Percentiles rank a stretch among this genome's conserved stretches.
These are phyloP conservation scores for Propithecus perrieri DNA, from an alignment of 2,797 vertebrate genomes.

Conservation along the genomic window DNA sequence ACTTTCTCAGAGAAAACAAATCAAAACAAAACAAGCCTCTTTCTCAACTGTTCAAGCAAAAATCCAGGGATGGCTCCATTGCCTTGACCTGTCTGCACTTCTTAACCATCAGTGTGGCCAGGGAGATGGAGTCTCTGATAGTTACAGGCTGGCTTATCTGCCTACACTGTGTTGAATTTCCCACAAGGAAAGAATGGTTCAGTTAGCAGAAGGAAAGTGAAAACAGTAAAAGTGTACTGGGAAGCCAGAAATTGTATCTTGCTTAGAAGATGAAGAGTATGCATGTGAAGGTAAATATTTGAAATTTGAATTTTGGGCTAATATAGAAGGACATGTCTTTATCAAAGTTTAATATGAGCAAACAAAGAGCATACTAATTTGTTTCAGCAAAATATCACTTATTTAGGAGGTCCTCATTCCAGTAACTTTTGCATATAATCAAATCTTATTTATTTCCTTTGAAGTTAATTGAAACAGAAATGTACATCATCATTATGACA, in stretches of 20 bases:
- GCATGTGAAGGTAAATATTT: constrained; percentile 2
- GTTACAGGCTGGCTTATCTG: neutral
- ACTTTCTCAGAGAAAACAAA: neutral
- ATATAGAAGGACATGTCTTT: neutral
- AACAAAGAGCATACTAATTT: neutral
- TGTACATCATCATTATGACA: neutral
- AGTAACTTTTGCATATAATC: constrained; percentile 26
- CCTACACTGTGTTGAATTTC: neutral
- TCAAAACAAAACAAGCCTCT: neutral
- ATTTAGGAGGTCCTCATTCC: neutral
- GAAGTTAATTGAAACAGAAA: constrained; percentile 44
- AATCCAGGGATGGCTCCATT: neutral
- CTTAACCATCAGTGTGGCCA: neutral
- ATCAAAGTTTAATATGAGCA: neutral
- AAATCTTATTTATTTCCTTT: neutral
- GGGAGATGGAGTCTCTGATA: neutral
- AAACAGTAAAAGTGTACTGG: neutral
- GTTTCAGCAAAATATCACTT: neutral
- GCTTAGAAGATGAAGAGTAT: neutral
- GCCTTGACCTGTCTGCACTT: neutral
- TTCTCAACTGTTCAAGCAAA: neutral
- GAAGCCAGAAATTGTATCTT: neutral
- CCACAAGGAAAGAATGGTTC: neutral
- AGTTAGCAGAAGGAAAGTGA: neutral
- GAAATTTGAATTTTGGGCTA: neutral